Evolutionary conservation across 2,113 vertebrate genomes (phyloP), one percentile per base, ranked within the genome.

Genomic region (Ariopsis seemanni): DNA sequence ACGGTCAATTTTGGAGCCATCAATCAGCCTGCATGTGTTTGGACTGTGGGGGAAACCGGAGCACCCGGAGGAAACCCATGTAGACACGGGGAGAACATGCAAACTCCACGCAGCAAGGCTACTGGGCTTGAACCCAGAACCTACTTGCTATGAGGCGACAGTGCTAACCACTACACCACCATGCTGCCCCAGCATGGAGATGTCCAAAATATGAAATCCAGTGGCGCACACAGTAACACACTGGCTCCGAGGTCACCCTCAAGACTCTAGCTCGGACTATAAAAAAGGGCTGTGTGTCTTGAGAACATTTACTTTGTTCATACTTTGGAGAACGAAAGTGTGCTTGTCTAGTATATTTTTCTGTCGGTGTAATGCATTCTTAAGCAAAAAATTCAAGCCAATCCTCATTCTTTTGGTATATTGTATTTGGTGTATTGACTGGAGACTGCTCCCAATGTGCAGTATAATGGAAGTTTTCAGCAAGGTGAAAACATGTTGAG

Each of bases 401-500:
- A 8, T 79, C 50, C 75, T 17, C 27, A 30, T 55, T 15, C n/a
- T 79, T 8, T 53, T 7, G 6, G 50, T 57, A 10, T n/a, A 14
- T n/a, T 52, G 14, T 57, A 30, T 55, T 53, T n/a, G 14, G 75
- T 57, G 18, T n/a, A 14, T 77, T 52, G 71, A 72, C 30, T 72
- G 42, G 75, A 14, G 52, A 55, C 50, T 55, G 52, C n/a, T 55
- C 52, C 25, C 25, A 27, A 22, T 22, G 18, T 60, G 27, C 30
- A 81, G 57, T 22, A 4, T 81, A 60, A 42, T 60, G 4, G 60
- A 81, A 6, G 57, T 60, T 60, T 22, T 58, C 79, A 60, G 18
- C 52, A 81, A 60, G 27, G 57, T 81, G 79, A 60, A 81, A 81
- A 81, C 53, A 58, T 60, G 78, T 20, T 42, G 27, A 60, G 79